Base-by-base conservation (phyloP, 2,797 vertebrate genomes). In the Ambastaia sidthimunki region DNA sequence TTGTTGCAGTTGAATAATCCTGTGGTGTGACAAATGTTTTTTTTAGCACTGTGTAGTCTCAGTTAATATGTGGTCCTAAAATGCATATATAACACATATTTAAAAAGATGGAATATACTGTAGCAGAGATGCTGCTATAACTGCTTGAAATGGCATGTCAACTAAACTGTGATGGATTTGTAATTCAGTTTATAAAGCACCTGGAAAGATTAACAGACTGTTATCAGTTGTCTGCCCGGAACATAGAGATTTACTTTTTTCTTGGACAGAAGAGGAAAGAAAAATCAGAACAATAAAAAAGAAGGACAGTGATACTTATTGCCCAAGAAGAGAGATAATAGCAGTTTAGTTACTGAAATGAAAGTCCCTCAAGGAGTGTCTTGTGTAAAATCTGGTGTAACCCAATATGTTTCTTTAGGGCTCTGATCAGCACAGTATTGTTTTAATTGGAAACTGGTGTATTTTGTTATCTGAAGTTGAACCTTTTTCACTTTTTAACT, bases 261-360 rank as follows among this genome's bases (percentile, higher is more conserved):
- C 37, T 41, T 41, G 31, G 7, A 34, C 31, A 41, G 37, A 2
- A 28, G 11, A 55, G 16, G 37, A 9, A 41, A 41, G 37, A 41
- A 41, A 41, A 41, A 9, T 41, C 12, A 1, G 19, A 18, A 9
- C 2, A 28, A 28, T 28, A n/a, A 31, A 65, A 44, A 4, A 37
- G 47, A 48, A 44, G 63, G 16, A 57, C 57, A 47, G 74, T 1
- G 63, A 76, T 76, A 76, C 63, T 66, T 18, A 54, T 55, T 67
- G 41, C 21, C 68, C n/a, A 37, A 31, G 55, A 54, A 50, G 41
- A 71, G 67, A 78, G 68, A 78, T 77, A 69, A 69, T 25, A 48
- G 54, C 60, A 71, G 31, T 71, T 60, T 34, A 71, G 67, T 71
- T 60, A 63, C 76, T 71, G 76, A 71, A 62, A 78, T 47, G 44